Evolutionary conservation across 2,797 vertebrate genomes (phyloP), one percentile per base, ranked within the genome.

Genomic region (Sparidentex hasta): DNA sequence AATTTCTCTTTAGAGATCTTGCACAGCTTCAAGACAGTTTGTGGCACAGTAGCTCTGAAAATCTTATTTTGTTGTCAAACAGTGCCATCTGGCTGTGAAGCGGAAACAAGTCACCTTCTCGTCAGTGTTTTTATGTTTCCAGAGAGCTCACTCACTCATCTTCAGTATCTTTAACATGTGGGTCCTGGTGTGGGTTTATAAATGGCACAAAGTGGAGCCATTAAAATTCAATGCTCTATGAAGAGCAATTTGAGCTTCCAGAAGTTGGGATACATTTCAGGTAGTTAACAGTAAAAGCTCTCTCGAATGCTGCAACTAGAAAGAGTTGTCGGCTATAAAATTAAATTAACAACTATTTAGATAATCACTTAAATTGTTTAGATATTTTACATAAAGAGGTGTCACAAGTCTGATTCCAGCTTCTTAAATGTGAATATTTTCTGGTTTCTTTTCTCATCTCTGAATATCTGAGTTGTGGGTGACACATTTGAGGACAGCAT

Each of bases 1-100:
- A 43, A n/a, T 82, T 88, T 85, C 41, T 73, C 58, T 79, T 71
- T 65, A 25, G 62, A n/a, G 16, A 20, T 4, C 5, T 41, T 23
- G 1, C 21, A 3, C 9, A 52, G 50, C 38, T 48, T 69, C 5
- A n/a, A 1, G 21, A 33, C 17, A 62, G 11, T 73, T 25, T 11
- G 7, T 21, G 29, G 14, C 11, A 14, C 23, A 16, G 13, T 1
- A 66, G 17, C 5, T 8, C 33, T 33, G 5, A 27, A 56, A 4
- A 13, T 48, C 20, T 14, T 46, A 47, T 71, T 16, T 14, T 59
- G n/a, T 33, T 3, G 44, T 51, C n/a, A 25, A 74, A 72, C 44
- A 58, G 58, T 14, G 52, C 75, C 78, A 69, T 18, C 84, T 69
- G 71, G 41, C 65, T 65, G 71, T 58, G 52, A 57, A 59, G 47